A percentile compares a stretch with the other conserved stretches of the same genome.
Conservation (phyloP, 1,140 invertebrate species). For the Watersipora subatra region DNA sequence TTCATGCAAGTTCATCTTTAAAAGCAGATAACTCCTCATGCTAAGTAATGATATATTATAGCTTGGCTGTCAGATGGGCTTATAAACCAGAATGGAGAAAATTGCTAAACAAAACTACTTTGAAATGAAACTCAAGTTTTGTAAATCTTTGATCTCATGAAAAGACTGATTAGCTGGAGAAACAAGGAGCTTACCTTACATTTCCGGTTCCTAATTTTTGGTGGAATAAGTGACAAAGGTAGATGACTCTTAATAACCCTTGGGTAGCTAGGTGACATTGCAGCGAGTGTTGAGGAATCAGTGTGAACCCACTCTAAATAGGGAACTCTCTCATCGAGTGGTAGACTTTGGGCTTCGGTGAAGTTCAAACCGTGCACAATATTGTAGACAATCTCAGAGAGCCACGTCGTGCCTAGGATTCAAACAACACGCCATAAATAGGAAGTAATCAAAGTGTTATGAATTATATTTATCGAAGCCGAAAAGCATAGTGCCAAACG, state of each 20-base stretch:
- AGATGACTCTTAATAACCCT: constrained; percentile 44
- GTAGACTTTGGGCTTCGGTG: constrained; percentile 23
- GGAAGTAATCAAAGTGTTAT: too few relatives aligned
- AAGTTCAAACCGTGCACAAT: constrained; percentile 37
- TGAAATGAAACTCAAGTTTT: too few relatives aligned
- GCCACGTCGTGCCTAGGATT: constrained; percentile 43
- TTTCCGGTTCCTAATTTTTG: constrained; percentile 27
- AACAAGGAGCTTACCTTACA: constrained; percentile 53
- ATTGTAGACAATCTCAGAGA: constrained; percentile 45
- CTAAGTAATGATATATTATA: too few relatives aligned
- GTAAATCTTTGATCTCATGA: too few relatives aligned
- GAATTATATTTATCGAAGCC: too few relatives aligned
- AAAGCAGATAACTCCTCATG: too few relatives aligned
- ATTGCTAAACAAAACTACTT: too few relatives aligned
- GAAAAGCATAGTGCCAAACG: too few relatives aligned
- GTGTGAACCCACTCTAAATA: constrained; percentile 43
- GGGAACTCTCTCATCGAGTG: constrained; percentile 42
- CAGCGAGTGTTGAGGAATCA: constrained; percentile 29
- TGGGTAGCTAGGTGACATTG: constrained; percentile 18
- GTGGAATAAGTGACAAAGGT: constrained; percentile 37
- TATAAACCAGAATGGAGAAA: too few relatives aligned
- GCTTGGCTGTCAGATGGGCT: too few relatives aligned
- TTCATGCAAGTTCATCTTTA: too few relatives aligned
- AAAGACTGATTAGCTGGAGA: too few relatives aligned
- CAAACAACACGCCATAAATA: neutral